phyloP scores from a whole-genome alignment of 2,113 vertebrate species.

The Ovibos moschatus region DNA sequence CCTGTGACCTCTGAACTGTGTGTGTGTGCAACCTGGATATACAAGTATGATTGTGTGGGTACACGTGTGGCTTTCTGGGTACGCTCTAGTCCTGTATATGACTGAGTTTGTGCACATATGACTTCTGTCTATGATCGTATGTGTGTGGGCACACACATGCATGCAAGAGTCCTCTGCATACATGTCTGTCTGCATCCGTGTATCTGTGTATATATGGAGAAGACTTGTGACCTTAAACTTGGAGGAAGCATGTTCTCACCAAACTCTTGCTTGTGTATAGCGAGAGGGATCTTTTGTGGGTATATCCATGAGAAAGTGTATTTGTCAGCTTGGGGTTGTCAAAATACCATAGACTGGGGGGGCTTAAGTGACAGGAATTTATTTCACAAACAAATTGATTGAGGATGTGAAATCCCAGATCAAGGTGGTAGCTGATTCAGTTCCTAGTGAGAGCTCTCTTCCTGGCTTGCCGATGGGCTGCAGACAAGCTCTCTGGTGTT shows the following conservation, averaged over 20 bases:
- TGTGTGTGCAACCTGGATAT: background rate
- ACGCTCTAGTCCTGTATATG: background rate
- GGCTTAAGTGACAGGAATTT: background rate
- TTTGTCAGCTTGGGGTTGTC: background rate
- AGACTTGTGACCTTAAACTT: background rate
- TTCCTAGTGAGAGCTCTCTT: background rate
- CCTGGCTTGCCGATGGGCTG: background rate
- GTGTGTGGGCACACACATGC: too few relatives aligned
- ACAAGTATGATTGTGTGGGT: background rate
- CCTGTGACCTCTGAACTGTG: background rate
- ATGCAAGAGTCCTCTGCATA: background rate
- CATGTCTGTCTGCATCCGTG: background rate
- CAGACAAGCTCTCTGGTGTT: background rate
- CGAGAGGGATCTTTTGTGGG: background rate
- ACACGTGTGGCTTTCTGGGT: background rate
- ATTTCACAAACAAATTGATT: background rate
- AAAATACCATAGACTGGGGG: background rate
- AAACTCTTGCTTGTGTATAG: background rate
- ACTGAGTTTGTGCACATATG: background rate
- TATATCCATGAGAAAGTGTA: background rate
- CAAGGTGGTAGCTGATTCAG: background rate
- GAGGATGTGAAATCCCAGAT: background rate
- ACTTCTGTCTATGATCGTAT: background rate
- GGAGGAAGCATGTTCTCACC: background rate
- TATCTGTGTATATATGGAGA: background rate